Evolutionary conservation across 1,140 invertebrate species (phyloP).

Genomic region (Ylistrum balloti): DNA sequence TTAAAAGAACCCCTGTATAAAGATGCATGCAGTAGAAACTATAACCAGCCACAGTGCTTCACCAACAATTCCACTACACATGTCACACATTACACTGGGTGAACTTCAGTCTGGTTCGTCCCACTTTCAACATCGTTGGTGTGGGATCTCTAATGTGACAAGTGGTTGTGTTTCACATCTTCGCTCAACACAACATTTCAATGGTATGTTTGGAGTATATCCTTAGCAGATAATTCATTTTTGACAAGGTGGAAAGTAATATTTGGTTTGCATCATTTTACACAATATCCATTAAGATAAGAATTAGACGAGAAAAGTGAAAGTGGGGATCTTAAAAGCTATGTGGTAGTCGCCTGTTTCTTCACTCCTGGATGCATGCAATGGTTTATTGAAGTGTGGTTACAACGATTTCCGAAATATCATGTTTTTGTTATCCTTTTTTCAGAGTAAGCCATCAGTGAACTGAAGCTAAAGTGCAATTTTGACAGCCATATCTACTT

Average conservation of each 20-base stretch:
- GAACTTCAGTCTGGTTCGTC: not conserved
- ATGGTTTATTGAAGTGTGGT: too few species aligned
- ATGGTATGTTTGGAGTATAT: not conserved
- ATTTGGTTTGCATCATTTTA: not conserved
- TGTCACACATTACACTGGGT: not conserved
- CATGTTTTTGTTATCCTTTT: not conserved
- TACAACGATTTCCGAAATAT: too few species aligned
- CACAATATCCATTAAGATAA: not conserved
- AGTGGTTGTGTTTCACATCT: constrained; percentile 12
- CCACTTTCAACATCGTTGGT: not conserved
- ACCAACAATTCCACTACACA: not conserved
- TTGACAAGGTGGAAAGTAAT: not conserved
- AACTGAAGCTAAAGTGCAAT: not conserved
- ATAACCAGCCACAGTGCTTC: not conserved
- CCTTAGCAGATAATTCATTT: not conserved
- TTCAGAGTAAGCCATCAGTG: not conserved
- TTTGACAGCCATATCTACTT: constrained; percentile 1
- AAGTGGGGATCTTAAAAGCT: too few species aligned
- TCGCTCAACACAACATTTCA: not conserved
- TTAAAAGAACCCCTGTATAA: not conserved
- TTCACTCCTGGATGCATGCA: too few species aligned
- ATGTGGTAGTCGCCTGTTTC: too few species aligned
- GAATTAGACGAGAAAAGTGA: not conserved
- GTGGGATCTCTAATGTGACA: not conserved
- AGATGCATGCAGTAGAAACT: not conserved